These are phyloP conservation scores for Melitaea athalia DNA, from an alignment of 2,888 invertebrate genomes.

Conservation along the genomic window DNA sequence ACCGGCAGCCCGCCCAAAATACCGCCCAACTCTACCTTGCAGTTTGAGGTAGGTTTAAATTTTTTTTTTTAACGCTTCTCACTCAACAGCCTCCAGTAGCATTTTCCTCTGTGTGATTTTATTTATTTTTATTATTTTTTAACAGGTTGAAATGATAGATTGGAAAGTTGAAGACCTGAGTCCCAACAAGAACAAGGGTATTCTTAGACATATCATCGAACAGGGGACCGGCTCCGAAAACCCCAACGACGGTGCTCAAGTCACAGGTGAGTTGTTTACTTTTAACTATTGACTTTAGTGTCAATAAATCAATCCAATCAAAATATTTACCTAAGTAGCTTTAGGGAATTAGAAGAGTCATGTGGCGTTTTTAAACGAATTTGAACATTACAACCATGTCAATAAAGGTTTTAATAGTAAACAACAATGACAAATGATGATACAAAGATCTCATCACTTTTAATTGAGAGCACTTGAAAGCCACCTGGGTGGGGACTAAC, in stretches of 20 bases:
- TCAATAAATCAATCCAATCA: too few species aligned
- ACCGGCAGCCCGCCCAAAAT: constrained; percentile 93
- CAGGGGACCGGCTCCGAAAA: constrained; percentile 86
- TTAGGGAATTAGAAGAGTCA: too few species aligned
- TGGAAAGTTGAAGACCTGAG: constrained; percentile 96
- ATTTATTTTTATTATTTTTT: background rate
- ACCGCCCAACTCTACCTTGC: constrained; percentile 92
- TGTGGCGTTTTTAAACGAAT: too few species aligned
- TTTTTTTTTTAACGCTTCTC: background rate
- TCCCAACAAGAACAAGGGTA: constrained; percentile 90
- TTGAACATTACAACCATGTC: too few species aligned
- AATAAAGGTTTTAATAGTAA: too few species aligned
- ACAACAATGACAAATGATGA: background rate
- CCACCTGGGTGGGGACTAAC: background rate
- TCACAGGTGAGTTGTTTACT: constrained; percentile 84
- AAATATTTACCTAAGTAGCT: too few species aligned
- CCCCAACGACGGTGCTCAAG: constrained; percentile 92
- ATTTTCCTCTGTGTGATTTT: too few species aligned
- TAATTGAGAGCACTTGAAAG: background rate
- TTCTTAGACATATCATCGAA: constrained; percentile 87
- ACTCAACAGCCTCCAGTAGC: background rate
- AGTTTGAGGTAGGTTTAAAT: constrained; percentile 87
- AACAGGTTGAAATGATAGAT: constrained; percentile 91
- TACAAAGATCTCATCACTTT: background rate
- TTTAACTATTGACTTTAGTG: too few species aligned